Percentiles rank a stretch among this genome's conserved stretches.
Conservation (phyloP, 2,888 invertebrate species). For the Eupithecia subfuscata region DNA sequence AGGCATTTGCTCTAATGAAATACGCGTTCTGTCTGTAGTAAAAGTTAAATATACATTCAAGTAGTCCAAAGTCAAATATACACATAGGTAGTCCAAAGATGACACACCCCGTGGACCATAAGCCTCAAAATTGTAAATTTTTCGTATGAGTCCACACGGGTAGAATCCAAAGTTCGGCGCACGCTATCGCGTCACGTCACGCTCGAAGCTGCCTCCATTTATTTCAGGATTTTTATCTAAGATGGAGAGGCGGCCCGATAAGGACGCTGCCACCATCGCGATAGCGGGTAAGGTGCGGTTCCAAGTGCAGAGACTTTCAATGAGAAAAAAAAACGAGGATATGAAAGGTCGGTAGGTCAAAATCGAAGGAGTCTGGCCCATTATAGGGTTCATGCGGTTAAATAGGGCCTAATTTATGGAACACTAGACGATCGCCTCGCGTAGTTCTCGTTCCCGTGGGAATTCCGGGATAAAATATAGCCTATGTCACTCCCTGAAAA, state of each 20-base stretch:
- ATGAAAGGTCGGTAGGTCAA: background rate
- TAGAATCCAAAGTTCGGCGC: conserved; percentile 14
- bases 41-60: too few species aligned
- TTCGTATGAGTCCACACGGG: conserved; percentile 25
- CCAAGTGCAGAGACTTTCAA: conserved; percentile 28
- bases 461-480: too few species aligned
- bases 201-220: conserved; percentile 63
- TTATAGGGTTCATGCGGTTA: background rate
- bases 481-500: too few species aligned
- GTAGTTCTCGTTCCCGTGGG: too few species aligned
- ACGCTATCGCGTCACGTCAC: conserved; percentile 60
- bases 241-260: conserved; percentile 63
- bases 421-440: too few species aligned
- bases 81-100: conserved; percentile 3
- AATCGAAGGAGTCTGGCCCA: background rate
- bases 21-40: too few species aligned
- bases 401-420: background rate
- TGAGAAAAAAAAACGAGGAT: background rate
- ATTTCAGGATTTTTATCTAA: conserved; percentile 68
- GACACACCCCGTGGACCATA: background rate
- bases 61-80: too few species aligned
- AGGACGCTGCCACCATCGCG: conserved; percentile 61
- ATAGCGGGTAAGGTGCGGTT: conserved; percentile 48
- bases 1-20: too few species aligned
- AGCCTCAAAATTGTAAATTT: background rate